Evolutionary conservation across 2,888 invertebrate genomes (phyloP).

Genomic region (Pinctada fucata): DNA sequence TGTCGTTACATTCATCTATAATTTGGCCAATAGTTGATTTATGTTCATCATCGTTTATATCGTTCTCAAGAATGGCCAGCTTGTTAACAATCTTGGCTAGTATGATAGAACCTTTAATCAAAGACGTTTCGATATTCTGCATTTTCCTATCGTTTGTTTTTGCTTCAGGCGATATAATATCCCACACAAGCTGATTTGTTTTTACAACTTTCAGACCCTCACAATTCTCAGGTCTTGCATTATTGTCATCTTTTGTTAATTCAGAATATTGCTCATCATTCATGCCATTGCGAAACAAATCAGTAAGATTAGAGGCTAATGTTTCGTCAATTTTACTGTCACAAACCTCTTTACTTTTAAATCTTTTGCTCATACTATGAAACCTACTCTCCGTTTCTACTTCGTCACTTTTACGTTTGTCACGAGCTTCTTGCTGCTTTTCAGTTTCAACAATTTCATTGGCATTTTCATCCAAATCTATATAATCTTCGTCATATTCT

Average conservation of each 20-base stretch:
- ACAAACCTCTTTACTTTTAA: slow-evolving; percentile 11
- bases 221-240: no score
- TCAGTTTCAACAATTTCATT: no score
- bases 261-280: slow-evolving; percentile 22
- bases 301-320: slow-evolving; percentile 3
- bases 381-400: slow-evolving; percentile 13
- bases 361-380: slow-evolving; percentile 1
- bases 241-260: no score
- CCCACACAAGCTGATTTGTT: no score
- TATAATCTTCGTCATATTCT: slow-evolving; percentile 9
- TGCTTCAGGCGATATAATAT: no score
- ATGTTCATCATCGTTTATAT: slow-evolving; percentile 1
- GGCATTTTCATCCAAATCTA: background rate
- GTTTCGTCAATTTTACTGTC: slow-evolving; percentile 14
- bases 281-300: slow-evolving; percentile 19
- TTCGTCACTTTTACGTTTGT: background rate
- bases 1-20: slow-evolving; percentile 30
- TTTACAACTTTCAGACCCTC: no score
- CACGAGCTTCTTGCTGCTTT: no score
- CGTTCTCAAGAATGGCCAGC: slow-evolving; percentile 12
- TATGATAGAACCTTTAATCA: slow-evolving; percentile 31
- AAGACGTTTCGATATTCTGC: slow-evolving; percentile 12
- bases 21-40: background rate
- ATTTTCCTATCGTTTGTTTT: slow-evolving; percentile 17
- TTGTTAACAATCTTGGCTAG: slow-evolving; percentile 36